Base-by-base conservation (phyloP, 2,113 vertebrate genomes). In the Cyprinus carpio region DNA sequence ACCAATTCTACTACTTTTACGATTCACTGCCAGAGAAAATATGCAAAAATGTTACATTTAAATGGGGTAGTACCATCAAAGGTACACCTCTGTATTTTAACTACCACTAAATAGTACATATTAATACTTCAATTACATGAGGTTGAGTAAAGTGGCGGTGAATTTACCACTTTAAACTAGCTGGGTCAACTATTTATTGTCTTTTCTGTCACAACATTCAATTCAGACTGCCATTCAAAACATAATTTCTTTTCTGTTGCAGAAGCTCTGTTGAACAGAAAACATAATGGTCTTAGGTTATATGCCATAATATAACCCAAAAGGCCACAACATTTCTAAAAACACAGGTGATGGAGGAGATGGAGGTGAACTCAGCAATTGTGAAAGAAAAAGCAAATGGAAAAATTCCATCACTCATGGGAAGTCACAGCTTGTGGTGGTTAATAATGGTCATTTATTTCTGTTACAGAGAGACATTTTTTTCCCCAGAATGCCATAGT, bases 371-470 rank as follows among this genome's bases (percentile, higher is more conserved):
- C 43, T 82, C 79, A 64, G 77, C 25, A 27, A 62, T 20, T 54
- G 31, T 82, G 75, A 82, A 64, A 29, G 56, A 67, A 76, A 86
- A 65, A 20, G 54, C 56, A 81, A 81, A 81, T 56, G 65, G 81
- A 87, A 84, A 54, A 37, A 51, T 62, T 80, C 46, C 64, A 78
- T 74, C 86, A 83, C 31, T 43, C 34, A 25, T 20, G 23, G 51
- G 54, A 74, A 56, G 75, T 82, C 85, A 58, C 79, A 86, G 74
- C 56, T 25, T 77, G 85, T 60, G 40, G 29, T 29, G 51, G 25
- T 75, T 84, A 83, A 83, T 87, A 56, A 54, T 75, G 80, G 75
- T 79, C 75, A 78, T 71, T 75, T 64, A 25, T 83, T 83, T 81
- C 76, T 77, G 34, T 78, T 71, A 83, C 62, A 43, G 37, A 72